Percentiles rank a stretch among this genome's conserved stretches.
Conservation (phyloP, 2,797 vertebrate species). For the Nothura maculosa region DNA sequence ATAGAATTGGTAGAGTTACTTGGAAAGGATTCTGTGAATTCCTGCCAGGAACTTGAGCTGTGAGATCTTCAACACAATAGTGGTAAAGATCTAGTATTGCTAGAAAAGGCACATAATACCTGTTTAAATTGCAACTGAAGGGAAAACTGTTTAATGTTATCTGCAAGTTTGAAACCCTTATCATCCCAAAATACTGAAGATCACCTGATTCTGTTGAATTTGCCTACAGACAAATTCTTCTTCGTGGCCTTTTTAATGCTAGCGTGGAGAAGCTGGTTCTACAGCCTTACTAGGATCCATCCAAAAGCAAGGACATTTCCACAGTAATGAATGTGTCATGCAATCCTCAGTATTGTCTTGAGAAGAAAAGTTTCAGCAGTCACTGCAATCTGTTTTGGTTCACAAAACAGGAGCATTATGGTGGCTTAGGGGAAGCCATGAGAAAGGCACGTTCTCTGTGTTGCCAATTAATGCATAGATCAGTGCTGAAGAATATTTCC, state of each 20-base stretch:
- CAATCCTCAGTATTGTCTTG: neutral
- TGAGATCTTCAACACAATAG: neutral
- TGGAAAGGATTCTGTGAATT: conserved; percentile 22
- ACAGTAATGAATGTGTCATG: neutral
- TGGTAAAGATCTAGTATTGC: conserved; percentile 16
- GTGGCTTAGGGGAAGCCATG: neutral
- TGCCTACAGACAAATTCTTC: neutral
- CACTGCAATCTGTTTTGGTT: neutral
- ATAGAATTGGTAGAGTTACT: neutral
- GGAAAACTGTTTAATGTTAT: neutral
- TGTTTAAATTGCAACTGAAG: neutral
- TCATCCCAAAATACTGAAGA: neutral
- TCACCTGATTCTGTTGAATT: neutral
- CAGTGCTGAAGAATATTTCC: neutral
- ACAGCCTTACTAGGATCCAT: neutral
- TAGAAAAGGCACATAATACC: neutral
- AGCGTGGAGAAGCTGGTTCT: neutral
- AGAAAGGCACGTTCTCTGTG: neutral
- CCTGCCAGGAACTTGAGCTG: conserved; percentile 4
- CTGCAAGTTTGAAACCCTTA: neutral
- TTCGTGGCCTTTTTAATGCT: neutral
- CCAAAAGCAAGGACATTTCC: neutral
- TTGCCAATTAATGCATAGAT: neutral
- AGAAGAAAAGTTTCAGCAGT: neutral
- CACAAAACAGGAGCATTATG: neutral